Evolutionary conservation across 1,140 invertebrate species (phyloP), one percentile per base, ranked within the genome.

Genomic region (Hormaphis cornu): DNA sequence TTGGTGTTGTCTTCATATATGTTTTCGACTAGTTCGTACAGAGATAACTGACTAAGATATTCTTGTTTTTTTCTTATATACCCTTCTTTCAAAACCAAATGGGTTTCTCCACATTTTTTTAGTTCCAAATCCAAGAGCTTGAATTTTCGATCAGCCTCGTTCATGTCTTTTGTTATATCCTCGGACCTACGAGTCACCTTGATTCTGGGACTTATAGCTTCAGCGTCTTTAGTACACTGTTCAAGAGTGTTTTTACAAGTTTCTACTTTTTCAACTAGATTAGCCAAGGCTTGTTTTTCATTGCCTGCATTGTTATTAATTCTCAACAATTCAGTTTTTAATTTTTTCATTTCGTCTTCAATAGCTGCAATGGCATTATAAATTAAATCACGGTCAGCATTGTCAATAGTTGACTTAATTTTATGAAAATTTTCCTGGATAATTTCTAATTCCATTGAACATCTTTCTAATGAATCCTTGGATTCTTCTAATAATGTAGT

Each of bases 21-120:
- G 3, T 66, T 24, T 50, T 12, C 3, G 24, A 66, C 35, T 66
- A 35, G 44, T 22, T 66, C 50, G 22, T 33, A 20, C 24, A 66
- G 50, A n/a, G 18, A 1, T 8, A 14, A 30, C 0, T 70, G 53
- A 18, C n/a, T 3, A 44, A 54, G 20, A 44, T 2, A 54, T 46
- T 70, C 35, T 70, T 70, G 9, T 28, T 58, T 70, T 58, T 58
- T 54, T 8, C 46, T 70, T 1, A 33, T 54, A 16, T 26, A 54
- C 1, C 30, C 48, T 16, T 54, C 26, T 16, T 53, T 56, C 5
- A 54, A 16, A 1, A 30, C 22, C 28, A 30, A 8, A 28, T 56
- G 22, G 20, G 44, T 16, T 3, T 30, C 5, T 16, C 24, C 26
- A 28, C 6, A 46, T 42, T 54, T 70, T 3, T 58, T 46, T 20